Evolutionary conservation across 2,113 vertebrate species (phyloP).

Genomic region (Antigone vipio): DNA sequence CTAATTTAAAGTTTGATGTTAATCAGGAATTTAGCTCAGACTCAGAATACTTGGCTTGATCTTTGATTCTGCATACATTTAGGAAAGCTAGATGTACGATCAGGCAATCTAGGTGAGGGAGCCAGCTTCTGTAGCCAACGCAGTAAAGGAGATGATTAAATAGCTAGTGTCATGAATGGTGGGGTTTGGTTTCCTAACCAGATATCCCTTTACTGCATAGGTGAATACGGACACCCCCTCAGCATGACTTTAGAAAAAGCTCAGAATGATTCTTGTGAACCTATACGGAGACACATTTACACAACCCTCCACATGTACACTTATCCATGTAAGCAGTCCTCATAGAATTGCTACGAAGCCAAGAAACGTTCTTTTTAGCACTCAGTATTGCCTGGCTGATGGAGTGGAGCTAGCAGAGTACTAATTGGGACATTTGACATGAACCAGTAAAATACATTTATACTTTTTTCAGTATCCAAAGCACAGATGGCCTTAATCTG

Average conservation of each 20-base stretch:
- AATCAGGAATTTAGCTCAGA: background rate
- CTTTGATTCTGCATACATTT: background rate
- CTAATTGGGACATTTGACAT: slow-evolving; percentile 16
- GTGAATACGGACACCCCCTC: background rate
- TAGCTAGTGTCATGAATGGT: background rate
- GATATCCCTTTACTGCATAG: background rate
- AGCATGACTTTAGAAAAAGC: background rate
- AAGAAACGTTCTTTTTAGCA: background rate
- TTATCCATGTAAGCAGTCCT: background rate
- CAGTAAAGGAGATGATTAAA: background rate
- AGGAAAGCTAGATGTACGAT: background rate
- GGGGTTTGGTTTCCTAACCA: background rate
- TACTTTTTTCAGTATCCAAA: background rate
- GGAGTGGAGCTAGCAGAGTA: background rate
- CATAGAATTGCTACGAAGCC: background rate
- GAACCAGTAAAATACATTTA: background rate
- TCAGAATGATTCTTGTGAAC: background rate
- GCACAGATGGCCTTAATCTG: slow-evolving; percentile 10
- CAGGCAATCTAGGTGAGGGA: background rate
- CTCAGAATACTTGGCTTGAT: background rate
- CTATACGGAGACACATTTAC: background rate
- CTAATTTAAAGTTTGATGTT: background rate
- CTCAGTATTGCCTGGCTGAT: background rate
- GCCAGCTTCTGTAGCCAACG: background rate
- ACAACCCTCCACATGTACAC: background rate